Conservation (phyloP, 2,113 vertebrate species). For the Sinosuthora webbiana region DNA sequence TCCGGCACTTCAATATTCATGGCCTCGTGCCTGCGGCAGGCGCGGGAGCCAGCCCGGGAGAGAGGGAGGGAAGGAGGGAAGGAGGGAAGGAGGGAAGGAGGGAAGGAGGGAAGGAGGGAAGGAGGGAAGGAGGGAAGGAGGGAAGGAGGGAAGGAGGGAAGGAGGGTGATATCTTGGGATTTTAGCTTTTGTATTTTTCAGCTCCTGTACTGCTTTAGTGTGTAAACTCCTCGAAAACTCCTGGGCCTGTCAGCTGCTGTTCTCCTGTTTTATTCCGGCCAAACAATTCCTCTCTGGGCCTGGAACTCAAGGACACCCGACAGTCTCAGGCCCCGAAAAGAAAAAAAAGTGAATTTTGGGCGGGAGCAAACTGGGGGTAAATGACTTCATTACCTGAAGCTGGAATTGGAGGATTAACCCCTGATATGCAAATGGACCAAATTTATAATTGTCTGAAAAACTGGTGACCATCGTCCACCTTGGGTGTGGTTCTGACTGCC, state of each 20-base stretch:
- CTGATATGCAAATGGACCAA: neutral
- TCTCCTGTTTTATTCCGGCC: neutral
- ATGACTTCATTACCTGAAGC: neutral
- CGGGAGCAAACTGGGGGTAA: neutral
- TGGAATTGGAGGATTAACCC: neutral
- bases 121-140: neutral
- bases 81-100: too few species aligned
- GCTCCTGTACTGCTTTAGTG: neutral
- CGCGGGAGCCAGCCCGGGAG: neutral
- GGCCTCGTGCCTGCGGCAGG: constrained; percentile 54
- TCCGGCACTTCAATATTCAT: constrained; percentile 64
- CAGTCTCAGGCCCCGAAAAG: too few species aligned
- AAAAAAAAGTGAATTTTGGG: too few species aligned
- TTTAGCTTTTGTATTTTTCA: neutral
- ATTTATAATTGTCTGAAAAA: neutral
- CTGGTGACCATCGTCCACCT: neutral
- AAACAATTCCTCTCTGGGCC: neutral
- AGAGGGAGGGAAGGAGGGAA: neutral
- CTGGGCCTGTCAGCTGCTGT: neutral
- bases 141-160: too few species aligned
- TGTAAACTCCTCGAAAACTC: neutral
- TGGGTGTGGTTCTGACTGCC: neutral
- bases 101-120: neutral
- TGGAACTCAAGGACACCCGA: neutral
- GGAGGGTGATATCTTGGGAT: neutral